Evolutionary conservation across 1,140 invertebrate species (phyloP).

Genomic region (Caenorhabditis remanei): DNA sequence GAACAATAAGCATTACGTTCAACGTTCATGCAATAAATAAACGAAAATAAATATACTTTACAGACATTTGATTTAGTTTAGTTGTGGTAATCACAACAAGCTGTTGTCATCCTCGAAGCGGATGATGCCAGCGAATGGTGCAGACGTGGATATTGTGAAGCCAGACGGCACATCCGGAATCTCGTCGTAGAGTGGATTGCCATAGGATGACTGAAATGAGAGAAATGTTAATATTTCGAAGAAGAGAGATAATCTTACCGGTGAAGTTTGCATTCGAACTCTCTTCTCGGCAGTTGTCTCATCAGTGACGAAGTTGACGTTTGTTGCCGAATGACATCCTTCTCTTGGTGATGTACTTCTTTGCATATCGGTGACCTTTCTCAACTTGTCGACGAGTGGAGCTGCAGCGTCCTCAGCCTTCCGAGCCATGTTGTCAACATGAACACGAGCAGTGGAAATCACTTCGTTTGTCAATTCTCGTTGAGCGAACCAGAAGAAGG

Average conservation of each 20-base stretch:
- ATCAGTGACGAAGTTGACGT: constrained; percentile 28
- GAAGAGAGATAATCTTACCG: not conserved
- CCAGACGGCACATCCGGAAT: constrained; percentile 6
- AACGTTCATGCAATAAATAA: constrained; percentile 45
- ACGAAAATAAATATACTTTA: constrained; percentile 47
- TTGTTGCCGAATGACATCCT: constrained; percentile 26
- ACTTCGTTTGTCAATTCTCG: not conserved
- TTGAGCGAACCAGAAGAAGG: constrained; percentile 35
- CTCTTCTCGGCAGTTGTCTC: constrained; percentile 33
- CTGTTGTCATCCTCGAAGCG: constrained; percentile 29
- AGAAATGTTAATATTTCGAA: not conserved
- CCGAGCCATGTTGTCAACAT: constrained; percentile 18
- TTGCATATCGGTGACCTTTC: not conserved
- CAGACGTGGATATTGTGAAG: not conserved
- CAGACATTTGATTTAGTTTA: constrained; percentile 17
- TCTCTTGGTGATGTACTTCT: not conserved
- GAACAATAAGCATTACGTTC: not conserved
- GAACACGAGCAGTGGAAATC: constrained; percentile 11
- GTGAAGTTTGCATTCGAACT: constrained; percentile 10
- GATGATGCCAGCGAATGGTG: constrained; percentile 18
- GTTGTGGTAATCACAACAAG: constrained; percentile 33
- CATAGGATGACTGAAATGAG: constrained; percentile 1
- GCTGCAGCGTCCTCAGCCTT: constrained; percentile 36
- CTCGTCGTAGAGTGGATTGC: constrained; percentile 21
- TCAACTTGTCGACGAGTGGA: constrained; percentile 24